Evolutionary conservation across 2,113 vertebrate genomes (phyloP), one percentile per base, ranked within the genome.

Genomic region (Phylloscopus trochiloides): DNA sequence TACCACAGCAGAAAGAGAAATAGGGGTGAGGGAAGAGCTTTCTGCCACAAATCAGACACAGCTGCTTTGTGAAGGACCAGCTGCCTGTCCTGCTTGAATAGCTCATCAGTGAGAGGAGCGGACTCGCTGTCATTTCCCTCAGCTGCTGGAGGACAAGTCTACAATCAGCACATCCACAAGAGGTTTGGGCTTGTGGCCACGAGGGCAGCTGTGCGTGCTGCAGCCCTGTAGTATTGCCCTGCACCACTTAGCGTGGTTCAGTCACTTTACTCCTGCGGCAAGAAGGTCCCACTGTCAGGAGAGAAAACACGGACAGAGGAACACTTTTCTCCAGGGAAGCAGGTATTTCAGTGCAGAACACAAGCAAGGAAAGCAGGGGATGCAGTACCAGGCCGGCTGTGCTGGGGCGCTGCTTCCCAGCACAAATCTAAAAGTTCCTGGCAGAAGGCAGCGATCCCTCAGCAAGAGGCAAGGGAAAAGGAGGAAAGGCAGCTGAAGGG

Each of bases 401-500:
- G 70, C 51, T 6, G 88, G 58, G 85, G 94, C 52, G 54, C 92
- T 96, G 73, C 95, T 72, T 78, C 80, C 78, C 89, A 90, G 68
- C 90, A 59, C 21, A 86, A 95, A 78, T n/a, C 84, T 31, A 43
- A 38, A 42, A 10, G 65, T 31, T 36, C 32, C 74, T 34, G 14
- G 25, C 70, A 90, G 92, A 86, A 78, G 57, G 52, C 36, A 90
- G 79, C 2, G 1, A 58, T 66, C 19, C n/a, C 43, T 65, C 22
- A 0, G 12, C 75, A 59, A 22, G 61, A 45, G 78, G 10, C 42
- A 66, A 10, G 2, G 36, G 31, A 51, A 78, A 59, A 93, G 86
- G 73, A 92, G 66, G 71, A 89, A 94, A 90, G 75, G 61, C 90
- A 79, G 93, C 31, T 10, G 45, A 90, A 77, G 52, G 90, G 51